A percentile compares a stretch with the other conserved stretches of the same genome.
Evolutionary conservation across 2,113 vertebrate genomes (phyloP).

Genomic region (Pimephales promelas): DNA sequence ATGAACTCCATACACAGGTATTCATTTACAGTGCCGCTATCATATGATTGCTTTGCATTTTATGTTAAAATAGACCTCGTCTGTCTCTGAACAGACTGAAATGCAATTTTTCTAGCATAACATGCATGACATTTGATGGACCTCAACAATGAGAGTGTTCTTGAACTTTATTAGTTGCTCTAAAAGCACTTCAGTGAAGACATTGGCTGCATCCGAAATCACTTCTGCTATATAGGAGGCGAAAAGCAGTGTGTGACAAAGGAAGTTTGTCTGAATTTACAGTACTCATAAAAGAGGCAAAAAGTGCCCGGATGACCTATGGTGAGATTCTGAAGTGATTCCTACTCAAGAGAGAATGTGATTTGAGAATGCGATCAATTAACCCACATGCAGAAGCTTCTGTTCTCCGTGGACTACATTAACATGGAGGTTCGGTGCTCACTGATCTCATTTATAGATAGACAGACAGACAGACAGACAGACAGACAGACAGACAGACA

Average conservation of each 20-base stretch:
- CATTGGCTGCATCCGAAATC: background rate
- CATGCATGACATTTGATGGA: slow-evolving; percentile 48
- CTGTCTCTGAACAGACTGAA: slow-evolving; percentile 49
- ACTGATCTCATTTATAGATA: no score
- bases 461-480: no score
- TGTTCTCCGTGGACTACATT: background rate
- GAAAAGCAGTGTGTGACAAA: no score
- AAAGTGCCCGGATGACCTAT: no score
- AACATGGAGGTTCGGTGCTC: no score
- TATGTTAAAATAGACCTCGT: slow-evolving; percentile 50
- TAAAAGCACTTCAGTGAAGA: slow-evolving; percentile 37
- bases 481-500: no score
- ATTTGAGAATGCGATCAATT: background rate
- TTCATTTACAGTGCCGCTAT: slow-evolving; percentile 48
- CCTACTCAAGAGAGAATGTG: no score
- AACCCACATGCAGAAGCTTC: background rate
- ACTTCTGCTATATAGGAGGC: no score
- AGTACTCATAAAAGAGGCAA: no score
- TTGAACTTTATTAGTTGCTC: slow-evolving; percentile 36
- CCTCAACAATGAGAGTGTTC: slow-evolving; percentile 42
- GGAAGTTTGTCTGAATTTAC: no score
- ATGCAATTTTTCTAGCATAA: slow-evolving; percentile 52
- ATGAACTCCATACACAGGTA: slow-evolving; percentile 51
- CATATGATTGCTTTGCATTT: slow-evolving; percentile 60
- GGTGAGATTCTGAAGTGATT: no score